These are phyloP conservation scores for Micoletzkya japonica DNA, from an alignment of 2,888 invertebrate genomes.

Conservation along the genomic window DNA sequence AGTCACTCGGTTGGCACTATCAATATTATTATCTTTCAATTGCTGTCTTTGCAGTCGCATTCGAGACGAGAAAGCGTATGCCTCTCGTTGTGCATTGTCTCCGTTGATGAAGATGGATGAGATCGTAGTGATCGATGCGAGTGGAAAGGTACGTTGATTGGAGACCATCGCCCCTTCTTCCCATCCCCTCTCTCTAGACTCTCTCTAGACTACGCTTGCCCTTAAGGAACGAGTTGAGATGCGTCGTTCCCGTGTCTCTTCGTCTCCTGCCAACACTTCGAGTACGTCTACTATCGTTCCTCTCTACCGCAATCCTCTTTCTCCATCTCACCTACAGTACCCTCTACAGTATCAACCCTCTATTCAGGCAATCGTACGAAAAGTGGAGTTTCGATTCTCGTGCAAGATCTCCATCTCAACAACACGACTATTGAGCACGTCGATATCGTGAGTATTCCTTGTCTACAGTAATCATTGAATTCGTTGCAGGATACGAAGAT, in stretches of 20 bases:
- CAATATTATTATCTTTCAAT: too few relatives aligned
- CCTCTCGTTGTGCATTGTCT: too few relatives aligned
- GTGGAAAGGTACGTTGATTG: too few relatives aligned
- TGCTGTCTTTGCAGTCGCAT: too few relatives aligned
- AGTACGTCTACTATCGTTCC: neutral
- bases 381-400: slow-evolving; percentile 5
- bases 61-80: too few relatives aligned
- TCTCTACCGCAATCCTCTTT: neutral
- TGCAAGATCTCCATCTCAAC: slow-evolving; percentile 13
- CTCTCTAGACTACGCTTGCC: neutral
- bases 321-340: neutral
- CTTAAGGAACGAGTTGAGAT: neutral
- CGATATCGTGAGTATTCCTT: neutral
- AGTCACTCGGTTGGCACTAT: too few relatives aligned
- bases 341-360: neutral
- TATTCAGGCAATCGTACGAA: neutral
- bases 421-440: slow-evolving; percentile 1
- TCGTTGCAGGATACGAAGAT: neutral
- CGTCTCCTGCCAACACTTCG: neutral
- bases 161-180: too few relatives aligned
- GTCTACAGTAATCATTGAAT: neutral
- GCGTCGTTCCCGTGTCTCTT: neutral
- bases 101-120: too few relatives aligned
- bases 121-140: too few relatives aligned
- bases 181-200: too few relatives aligned